Conservation (phyloP, 2,113 vertebrate species). For the Axis porcinus region DNA sequence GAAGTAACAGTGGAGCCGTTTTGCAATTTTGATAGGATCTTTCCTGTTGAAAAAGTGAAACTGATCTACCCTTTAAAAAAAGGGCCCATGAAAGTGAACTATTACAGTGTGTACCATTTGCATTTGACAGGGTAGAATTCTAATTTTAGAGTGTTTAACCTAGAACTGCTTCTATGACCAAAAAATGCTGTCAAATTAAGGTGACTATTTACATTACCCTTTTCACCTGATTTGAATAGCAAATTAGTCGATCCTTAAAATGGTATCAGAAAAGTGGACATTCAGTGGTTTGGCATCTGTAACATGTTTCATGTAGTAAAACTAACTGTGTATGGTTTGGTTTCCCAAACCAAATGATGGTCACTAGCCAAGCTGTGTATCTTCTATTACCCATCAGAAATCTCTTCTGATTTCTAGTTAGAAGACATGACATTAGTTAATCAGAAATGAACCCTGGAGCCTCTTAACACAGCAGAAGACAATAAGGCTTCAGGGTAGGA, state of each 20-base stretch:
- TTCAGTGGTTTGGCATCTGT: background rate
- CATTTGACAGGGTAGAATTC: background rate
- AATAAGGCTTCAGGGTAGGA: background rate
- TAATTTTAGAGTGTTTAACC: constrained; percentile 19
- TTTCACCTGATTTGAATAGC: background rate
- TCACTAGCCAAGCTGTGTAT: background rate
- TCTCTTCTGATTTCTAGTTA: constrained; percentile 4
- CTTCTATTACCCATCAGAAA: constrained; percentile 15
- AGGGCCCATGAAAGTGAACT: background rate
- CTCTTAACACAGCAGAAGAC: background rate
- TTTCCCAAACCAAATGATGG: background rate
- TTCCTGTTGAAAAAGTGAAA: constrained; percentile 20
- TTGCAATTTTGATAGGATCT: background rate
- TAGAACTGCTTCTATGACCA: background rate
- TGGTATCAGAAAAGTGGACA: background rate
- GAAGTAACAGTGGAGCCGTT: background rate
- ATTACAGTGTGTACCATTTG: background rate
- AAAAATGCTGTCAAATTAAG: background rate
- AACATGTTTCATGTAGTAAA: background rate
- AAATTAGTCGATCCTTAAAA: background rate
- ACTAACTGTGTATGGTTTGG: background rate
- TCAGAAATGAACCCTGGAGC: constrained; percentile 14
- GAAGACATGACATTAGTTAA: background rate
- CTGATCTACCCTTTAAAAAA: background rate
- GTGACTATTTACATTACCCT: background rate